A percentile compares a stretch with the other conserved stretches of the same genome.
These are phyloP conservation scores for Synergus japonicus DNA, from an alignment of 2,888 invertebrate genomes.

Conservation along the genomic window DNA sequence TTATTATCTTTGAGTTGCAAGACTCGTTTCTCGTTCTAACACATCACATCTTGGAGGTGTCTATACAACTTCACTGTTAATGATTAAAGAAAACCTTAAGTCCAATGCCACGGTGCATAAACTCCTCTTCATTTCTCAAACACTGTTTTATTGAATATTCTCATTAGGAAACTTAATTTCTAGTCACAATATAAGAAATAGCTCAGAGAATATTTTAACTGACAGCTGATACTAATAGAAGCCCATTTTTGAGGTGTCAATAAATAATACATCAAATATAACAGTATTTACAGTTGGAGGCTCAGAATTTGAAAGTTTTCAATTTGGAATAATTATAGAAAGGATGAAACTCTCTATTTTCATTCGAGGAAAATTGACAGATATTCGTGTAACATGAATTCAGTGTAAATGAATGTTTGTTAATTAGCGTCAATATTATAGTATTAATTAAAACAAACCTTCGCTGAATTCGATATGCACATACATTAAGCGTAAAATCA, in stretches of 20 bases:
- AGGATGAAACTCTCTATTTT: too few relatives aligned
- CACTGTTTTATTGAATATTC: neutral
- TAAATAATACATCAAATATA: too few relatives aligned
- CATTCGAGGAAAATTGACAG: too few relatives aligned
- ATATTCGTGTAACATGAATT: too few relatives aligned
- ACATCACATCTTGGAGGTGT: neutral
- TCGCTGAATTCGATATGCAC: neutral
- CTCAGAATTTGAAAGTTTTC: too few relatives aligned
- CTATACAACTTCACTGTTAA: slow-evolving; percentile 18
- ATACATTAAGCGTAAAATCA: neutral
- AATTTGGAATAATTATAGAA: too few relatives aligned
- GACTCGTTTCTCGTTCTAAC: neutral
- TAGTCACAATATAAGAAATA: neutral
- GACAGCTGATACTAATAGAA: too few relatives aligned
- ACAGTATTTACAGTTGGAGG: too few relatives aligned
- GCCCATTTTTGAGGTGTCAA: too few relatives aligned
- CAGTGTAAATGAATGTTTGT: neutral
- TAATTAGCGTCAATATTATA: neutral
- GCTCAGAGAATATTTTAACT: neutral
- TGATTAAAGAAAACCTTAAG: slow-evolving; percentile 16
- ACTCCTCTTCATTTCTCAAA: neutral
- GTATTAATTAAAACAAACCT: neutral
- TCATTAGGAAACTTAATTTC: neutral
- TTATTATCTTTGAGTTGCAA: slow-evolving; percentile 20
- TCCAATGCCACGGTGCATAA: slow-evolving; percentile 13